Evolutionary conservation across 2,888 invertebrate species (phyloP), one percentile per base, ranked within the genome.

Genomic region (Aphidius colemani): DNA sequence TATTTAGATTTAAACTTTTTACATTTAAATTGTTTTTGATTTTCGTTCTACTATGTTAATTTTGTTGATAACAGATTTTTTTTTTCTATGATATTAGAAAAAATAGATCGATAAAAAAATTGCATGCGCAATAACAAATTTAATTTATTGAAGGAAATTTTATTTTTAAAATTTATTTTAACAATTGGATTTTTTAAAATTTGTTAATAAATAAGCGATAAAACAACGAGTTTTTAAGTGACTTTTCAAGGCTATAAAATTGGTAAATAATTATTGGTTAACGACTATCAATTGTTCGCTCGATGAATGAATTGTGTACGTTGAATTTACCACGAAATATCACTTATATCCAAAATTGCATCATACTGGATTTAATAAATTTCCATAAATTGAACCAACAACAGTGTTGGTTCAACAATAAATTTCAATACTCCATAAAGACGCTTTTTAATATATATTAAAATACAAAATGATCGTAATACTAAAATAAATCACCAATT

Each of bases 241-340:
- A n/a, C 8, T 18, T 30, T 40, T 41, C 30, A 55, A 53, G 56
- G 53, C 7, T 30, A 30, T 30, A 30, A 30, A 30, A 30, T 30
- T 30, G 30, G 30, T 30, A 30, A 30, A 30, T 30, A 30, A 30
- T 30, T 30, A 30, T 30, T 30, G 13, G 50, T 56, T 55, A 60
- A 60, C 64, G 60, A 64, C 56, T 56, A 45, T 50, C 60, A 60
- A 64, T 64, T 64, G 64, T 64, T 59, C 50, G 9, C 41, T 18
- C 18, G 41, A 18, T 55, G 50, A 61, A 18, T 55, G 50, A 61
- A 61, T 48, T 56, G 50, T 50, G 56, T 39, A 45, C 44, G 45
- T 39, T 43, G 50, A 49, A 43, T 49, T 51, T 40, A 8, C 48
- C 40, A 43, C 39, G 50, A 61, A 56, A 49, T 49, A 56, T 61